Conservation (phyloP, 2,797 vertebrate genomes). For the Parambassis ranga region DNA sequence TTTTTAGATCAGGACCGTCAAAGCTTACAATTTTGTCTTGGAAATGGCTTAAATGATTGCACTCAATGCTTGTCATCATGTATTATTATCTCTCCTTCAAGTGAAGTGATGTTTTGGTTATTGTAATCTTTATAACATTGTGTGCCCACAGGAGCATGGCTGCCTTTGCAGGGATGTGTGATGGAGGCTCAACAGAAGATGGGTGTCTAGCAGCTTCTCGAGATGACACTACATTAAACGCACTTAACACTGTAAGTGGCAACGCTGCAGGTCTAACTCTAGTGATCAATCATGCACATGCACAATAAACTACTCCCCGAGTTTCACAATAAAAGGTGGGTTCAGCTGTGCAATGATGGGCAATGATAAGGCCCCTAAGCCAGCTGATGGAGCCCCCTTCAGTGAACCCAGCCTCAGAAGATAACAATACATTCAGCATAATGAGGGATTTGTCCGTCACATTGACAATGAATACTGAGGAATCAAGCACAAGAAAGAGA, state of each 20-base stretch:
- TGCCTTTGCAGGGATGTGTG: constrained; percentile 99
- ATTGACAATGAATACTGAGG: constrained; percentile 56
- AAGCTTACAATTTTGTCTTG: too few relatives aligned
- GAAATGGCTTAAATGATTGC: too few relatives aligned
- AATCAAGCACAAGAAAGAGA: constrained; percentile 60
- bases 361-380: constrained; percentile 23
- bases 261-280: neutral
- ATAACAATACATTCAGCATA: constrained; percentile 36
- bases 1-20: too few relatives aligned
- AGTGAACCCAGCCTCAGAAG: constrained; percentile 29
- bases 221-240: constrained; percentile 98
- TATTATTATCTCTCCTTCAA: too few relatives aligned
- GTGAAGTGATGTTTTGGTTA: too few relatives aligned
- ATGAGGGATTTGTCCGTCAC: constrained; percentile 56
- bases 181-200: constrained; percentile 97
- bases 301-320: neutral
- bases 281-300: neutral
- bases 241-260: constrained; percentile 94
- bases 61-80: too few relatives aligned
- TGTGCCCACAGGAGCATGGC: constrained; percentile 93
- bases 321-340: neutral
- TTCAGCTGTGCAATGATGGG: neutral
- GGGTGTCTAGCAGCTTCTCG: constrained; percentile 96
- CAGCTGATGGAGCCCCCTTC: constrained; percentile 23
- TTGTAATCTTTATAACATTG: neutral